Evolutionary conservation across 2,888 invertebrate genomes (phyloP).

Genomic region (Tenodera sinensis): DNA sequence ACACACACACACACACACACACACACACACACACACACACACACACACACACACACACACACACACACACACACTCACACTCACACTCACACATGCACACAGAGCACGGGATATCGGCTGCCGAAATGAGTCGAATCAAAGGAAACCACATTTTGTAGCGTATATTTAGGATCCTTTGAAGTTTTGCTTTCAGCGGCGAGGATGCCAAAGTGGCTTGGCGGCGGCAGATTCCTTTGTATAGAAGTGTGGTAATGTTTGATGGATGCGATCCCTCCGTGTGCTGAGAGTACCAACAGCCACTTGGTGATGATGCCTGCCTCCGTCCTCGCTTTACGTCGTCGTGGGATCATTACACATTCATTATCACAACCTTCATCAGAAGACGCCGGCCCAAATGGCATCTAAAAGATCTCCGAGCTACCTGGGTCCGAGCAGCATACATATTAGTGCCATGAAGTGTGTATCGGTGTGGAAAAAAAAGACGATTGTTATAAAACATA

Average conservation of each 20-base stretch:
- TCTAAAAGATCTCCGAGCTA: too few species aligned
- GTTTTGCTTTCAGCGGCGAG: neutral
- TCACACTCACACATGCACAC: too few species aligned
- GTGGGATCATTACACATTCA: neutral
- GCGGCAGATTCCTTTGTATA: neutral
- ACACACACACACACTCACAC: too few species aligned
- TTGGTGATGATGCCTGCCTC: neutral
- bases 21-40: too few species aligned
- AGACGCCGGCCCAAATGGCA: too few species aligned
- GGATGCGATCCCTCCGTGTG: neutral
- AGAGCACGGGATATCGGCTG: neutral
- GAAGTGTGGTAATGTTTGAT: neutral
- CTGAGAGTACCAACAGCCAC: neutral
- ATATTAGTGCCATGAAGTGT: too few species aligned
- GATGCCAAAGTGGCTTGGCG: neutral
- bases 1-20: neutral
- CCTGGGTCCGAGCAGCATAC: too few species aligned
- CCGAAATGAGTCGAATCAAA: constrained; percentile 16
- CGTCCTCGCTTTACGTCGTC: neutral
- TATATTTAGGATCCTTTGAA: constrained; percentile 18
- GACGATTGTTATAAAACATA: too few species aligned
- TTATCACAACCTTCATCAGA: too few species aligned
- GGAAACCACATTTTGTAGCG: constrained; percentile 10
- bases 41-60: neutral
- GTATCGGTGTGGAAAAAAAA: too few species aligned